Evolutionary conservation across 2,888 invertebrate genomes (phyloP).

Genomic region (Oscheius sp.): DNA sequence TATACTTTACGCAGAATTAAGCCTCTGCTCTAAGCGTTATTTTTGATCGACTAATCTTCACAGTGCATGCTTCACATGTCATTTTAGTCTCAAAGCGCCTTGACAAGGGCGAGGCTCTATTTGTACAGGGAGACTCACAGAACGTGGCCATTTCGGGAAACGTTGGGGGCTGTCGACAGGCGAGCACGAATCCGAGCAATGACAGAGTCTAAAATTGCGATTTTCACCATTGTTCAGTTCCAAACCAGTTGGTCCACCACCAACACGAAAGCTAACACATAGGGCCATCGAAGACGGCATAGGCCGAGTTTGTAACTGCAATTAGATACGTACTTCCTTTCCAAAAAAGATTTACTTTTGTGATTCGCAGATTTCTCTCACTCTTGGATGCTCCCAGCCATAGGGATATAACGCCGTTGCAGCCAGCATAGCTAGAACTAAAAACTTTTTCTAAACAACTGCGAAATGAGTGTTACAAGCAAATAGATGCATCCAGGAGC

Average conservation of each 20-base stretch:
- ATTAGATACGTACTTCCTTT: neutral
- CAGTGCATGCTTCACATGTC: too few relatives aligned
- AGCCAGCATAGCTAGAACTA: constrained; percentile 74
- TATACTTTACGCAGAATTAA: too few relatives aligned
- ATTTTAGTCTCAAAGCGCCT: too few relatives aligned
- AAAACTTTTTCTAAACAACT: constrained; percentile 39
- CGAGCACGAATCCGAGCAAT: constrained; percentile 75
- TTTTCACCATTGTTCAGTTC: too few relatives aligned
- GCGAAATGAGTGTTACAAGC: constrained; percentile 82
- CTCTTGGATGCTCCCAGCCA: constrained; percentile 74
- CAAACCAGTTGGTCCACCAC: constrained; percentile 74
- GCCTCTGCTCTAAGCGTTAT: too few relatives aligned
- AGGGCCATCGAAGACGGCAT: constrained; percentile 76
- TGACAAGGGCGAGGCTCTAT: too few relatives aligned
- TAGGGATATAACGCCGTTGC: constrained; percentile 75
- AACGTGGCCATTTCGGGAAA: constrained; percentile 51
- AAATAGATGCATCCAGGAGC: constrained; percentile 93
- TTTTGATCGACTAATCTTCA: too few relatives aligned
- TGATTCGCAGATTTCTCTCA: constrained; percentile 74
- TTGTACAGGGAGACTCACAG: constrained; percentile 31
- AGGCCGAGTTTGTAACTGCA: constrained; percentile 71
- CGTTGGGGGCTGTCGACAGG: constrained; percentile 65
- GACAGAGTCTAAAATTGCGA: constrained; percentile 67
- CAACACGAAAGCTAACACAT: constrained; percentile 75
- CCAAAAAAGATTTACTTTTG: constrained; percentile 43